Evolutionary conservation across 2,113 vertebrate species (phyloP).

Genomic region (Lepidiolamprologus cunningtoni): DNA sequence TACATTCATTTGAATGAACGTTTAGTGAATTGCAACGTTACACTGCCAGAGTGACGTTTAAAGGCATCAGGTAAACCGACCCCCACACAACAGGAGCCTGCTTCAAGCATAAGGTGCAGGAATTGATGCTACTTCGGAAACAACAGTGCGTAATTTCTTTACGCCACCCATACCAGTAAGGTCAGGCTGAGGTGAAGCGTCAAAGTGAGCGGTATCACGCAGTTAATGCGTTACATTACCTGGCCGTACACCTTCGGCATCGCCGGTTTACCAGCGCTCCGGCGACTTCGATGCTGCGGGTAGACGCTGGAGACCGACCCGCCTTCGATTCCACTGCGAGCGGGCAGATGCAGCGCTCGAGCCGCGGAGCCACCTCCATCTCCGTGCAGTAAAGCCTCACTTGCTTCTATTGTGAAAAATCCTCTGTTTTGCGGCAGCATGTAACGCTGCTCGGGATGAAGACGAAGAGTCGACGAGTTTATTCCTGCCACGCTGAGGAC

Average conservation of each 20-base stretch:
- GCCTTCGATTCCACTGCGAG: slow-evolving; percentile 21
- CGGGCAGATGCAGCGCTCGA: slow-evolving; percentile 42
- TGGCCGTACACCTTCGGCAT: slow-evolving; percentile 72
- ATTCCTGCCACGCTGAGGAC: slow-evolving; percentile 26
- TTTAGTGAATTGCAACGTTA: not conserved
- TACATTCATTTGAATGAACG: not conserved
- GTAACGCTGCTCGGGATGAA: slow-evolving; percentile 48
- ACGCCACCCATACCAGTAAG: not conserved
- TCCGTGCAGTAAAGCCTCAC: not conserved
- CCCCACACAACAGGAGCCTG: not conserved
- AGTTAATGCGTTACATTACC: slow-evolving; percentile 45
- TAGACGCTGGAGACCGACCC: slow-evolving; percentile 15
- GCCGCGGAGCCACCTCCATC: slow-evolving; percentile 49
- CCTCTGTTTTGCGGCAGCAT: slow-evolving; percentile 61
- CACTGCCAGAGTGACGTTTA: not conserved
- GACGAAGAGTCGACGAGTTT: slow-evolving; percentile 48
- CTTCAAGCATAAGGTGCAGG: not conserved
- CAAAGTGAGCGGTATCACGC: not conserved
- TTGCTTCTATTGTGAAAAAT: slow-evolving; percentile 50
- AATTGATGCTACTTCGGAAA: not conserved
- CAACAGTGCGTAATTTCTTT: not conserved
- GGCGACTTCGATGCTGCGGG: slow-evolving; percentile 52
- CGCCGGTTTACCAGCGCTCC: slow-evolving; percentile 53
- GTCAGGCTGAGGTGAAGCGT: not conserved
- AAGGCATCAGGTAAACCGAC: not conserved